A percentile compares a stretch with the other conserved stretches of the same genome.
Conservation (phyloP, 2,113 vertebrate species). For the Cnemophilus loriae region DNA sequence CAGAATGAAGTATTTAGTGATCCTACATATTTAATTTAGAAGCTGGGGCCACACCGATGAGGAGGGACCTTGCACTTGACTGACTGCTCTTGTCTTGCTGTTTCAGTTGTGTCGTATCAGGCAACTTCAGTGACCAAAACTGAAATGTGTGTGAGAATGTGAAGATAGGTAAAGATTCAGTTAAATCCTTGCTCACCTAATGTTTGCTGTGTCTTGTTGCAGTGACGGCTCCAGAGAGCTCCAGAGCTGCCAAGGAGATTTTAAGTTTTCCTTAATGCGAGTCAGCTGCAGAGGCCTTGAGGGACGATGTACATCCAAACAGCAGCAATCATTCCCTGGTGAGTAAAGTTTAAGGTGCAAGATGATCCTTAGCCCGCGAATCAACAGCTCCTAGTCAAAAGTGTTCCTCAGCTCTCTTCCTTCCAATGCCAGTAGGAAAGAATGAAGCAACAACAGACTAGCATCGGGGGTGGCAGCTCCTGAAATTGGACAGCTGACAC, state of each 20-base stretch:
- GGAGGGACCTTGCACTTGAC: not conserved
- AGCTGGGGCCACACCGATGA: not conserved
- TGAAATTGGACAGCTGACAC: not conserved
- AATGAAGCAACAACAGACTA: not conserved
- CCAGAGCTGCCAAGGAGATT: not conserved
- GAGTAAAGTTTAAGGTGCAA: not conserved
- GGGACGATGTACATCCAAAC: not conserved
- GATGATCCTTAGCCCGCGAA: not conserved
- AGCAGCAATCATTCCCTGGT: not conserved
- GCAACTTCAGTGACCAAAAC: not conserved
- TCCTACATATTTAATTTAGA: not conserved
- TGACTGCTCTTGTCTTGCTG: not conserved
- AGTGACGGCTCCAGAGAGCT: not conserved
- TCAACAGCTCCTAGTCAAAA: not conserved
- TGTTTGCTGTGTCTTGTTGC: not conserved
- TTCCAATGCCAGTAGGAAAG: not conserved
- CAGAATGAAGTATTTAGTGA: not conserved
- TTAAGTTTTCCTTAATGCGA: not conserved
- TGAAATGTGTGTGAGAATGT: not conserved
- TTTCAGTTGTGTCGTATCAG: rapidly evolving
- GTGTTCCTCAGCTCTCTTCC: not conserved
- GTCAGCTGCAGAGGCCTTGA: not conserved
- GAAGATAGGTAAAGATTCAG: not conserved
- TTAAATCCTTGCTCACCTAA: not conserved
- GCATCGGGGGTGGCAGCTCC: not conserved